These are phyloP conservation scores for Mactromeris polynyma DNA, from an alignment of 2,888 invertebrate genomes.

Conservation along the genomic window DNA sequence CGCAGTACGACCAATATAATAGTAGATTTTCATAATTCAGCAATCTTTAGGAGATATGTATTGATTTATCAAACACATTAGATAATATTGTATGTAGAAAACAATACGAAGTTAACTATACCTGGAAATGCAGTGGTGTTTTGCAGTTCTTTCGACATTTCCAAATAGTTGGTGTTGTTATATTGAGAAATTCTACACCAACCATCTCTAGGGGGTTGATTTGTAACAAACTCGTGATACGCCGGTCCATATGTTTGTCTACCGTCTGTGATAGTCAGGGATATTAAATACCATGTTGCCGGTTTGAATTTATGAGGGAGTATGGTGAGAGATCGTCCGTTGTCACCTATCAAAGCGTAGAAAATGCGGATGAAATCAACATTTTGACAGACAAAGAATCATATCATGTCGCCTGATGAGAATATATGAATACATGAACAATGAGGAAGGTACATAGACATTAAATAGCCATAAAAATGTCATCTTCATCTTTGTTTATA, in stretches of 20 bases:
- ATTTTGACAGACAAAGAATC: no score
- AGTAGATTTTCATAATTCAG: no score
- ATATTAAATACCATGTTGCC: constrained; percentile 54
- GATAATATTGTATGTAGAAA: no score
- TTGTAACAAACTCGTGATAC: constrained; percentile 64
- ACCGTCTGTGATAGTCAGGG: constrained; percentile 18
- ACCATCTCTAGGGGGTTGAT: constrained; percentile 56
- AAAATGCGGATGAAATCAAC: no score
- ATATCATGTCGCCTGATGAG: no score
- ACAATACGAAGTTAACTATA: not conserved
- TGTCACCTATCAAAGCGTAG: not conserved
- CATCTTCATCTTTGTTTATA: no score
- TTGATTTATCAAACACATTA: no score
- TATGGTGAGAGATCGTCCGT: constrained; percentile 46
- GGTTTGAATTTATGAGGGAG: constrained; percentile 33
- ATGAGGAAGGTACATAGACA: no score
- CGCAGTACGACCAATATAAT: no score
- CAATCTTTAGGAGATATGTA: no score
- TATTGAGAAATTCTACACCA: constrained; percentile 48
- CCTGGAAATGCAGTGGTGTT: constrained; percentile 35
- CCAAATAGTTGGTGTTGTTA: constrained; percentile 23
- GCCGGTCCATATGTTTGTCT: constrained; percentile 53
- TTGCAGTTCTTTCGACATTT: constrained; percentile 11
- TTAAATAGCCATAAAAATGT: no score
- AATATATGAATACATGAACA: no score